These are phyloP conservation scores for Tokudaia muenninki DNA, from an alignment of 2,797 vertebrate genomes.

Conservation along the genomic window DNA sequence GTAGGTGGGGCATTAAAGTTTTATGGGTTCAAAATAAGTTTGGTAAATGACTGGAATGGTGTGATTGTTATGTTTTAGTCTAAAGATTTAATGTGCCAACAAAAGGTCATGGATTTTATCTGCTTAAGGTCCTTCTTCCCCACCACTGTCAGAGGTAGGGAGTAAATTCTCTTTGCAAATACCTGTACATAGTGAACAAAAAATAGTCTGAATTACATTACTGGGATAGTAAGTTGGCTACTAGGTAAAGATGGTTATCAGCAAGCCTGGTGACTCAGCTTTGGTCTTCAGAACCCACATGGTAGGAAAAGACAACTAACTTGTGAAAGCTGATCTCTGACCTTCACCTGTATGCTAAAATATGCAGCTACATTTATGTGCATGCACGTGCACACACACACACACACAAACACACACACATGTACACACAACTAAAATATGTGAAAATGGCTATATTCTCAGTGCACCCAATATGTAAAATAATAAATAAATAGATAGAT, in stretches of 20 bases:
- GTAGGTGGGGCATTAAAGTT: not conserved
- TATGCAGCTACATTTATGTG: too few relatives aligned
- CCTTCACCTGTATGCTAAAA: not conserved
- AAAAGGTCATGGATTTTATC: conserved; percentile 17
- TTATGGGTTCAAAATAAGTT: not conserved
- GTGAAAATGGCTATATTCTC: not conserved
- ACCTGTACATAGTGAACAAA: not conserved
- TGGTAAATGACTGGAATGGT: not conserved
- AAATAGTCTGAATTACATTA: not conserved
- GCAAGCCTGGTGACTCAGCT: not conserved
- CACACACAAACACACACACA: too few relatives aligned
- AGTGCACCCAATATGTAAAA: not conserved
- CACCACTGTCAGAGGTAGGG: not conserved
- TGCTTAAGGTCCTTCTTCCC: not conserved
- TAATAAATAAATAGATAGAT: not conserved
- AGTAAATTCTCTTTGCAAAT: not conserved
- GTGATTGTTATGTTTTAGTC: not conserved
- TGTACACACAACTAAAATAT: not conserved
- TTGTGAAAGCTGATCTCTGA: not conserved
- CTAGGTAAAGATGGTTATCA: too few relatives aligned
- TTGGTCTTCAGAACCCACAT: not conserved
- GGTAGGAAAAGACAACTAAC: not conserved
- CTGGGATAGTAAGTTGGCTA: not conserved
- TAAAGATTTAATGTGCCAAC: not conserved
- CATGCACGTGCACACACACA: too few relatives aligned